Evolutionary conservation across 2,113 vertebrate genomes (phyloP).

Genomic region (Chlorocebus sabaeus): DNA sequence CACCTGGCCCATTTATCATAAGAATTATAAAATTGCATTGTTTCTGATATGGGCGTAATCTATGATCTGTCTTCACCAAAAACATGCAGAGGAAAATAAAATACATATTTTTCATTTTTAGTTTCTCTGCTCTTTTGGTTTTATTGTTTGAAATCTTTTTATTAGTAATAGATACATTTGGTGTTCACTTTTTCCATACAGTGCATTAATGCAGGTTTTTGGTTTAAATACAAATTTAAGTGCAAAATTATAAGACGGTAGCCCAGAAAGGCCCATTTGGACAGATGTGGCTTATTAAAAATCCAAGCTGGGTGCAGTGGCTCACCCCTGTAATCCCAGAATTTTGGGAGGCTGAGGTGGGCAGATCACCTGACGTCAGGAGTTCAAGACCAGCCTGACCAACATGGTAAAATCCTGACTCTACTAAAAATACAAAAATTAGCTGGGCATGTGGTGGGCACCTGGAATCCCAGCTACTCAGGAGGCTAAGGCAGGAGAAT

Average conservation of each 20-base stretch:
- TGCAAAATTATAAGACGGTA: not conserved
- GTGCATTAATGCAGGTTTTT: not conserved
- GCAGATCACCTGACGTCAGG: too few species aligned
- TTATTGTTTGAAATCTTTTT: not conserved
- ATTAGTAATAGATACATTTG: fast-evolving
- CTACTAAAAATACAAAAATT: too few species aligned
- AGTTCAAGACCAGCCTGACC: too few species aligned
- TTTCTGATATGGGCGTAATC: not conserved
- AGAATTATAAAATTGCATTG: not conserved
- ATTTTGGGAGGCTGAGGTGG: too few species aligned
- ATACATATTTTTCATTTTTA: not conserved
- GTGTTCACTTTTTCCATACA: not conserved
- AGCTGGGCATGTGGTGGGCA: too few species aligned
- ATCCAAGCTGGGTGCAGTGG: too few species aligned
- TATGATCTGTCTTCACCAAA: not conserved
- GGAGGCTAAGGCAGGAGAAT: too few species aligned
- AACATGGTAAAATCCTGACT: too few species aligned
- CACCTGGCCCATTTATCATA: too few species aligned
- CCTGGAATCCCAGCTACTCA: too few species aligned
- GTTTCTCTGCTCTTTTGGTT: not conserved
- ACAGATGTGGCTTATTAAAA: not conserved
- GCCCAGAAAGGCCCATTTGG: not conserved
- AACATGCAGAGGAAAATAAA: slow-evolving; percentile 2
- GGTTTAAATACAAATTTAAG: not conserved
- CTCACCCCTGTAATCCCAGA: too few species aligned